Conservation (phyloP, 2,888 invertebrate species). For the Epistrophe eligans region DNA sequence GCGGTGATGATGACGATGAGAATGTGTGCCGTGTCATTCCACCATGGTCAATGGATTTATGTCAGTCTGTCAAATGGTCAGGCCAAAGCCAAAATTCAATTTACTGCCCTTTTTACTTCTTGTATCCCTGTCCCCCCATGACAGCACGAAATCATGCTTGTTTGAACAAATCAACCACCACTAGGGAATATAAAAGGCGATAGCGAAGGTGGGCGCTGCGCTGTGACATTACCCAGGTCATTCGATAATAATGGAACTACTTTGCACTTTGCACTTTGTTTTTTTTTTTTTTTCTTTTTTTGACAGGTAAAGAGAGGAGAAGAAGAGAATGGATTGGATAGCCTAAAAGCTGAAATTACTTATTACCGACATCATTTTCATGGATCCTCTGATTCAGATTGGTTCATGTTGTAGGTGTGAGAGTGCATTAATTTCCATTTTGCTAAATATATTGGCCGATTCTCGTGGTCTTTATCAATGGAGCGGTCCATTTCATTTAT, state of each 20-base stretch:
- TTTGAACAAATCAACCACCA: constrained; percentile 22
- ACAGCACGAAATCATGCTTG: constrained; percentile 6
- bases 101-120: constrained; percentile 29
- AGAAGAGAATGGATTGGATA: neutral
- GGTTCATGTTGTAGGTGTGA: constrained; percentile 28
- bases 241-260: constrained; percentile 6
- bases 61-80: constrained; percentile 53
- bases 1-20: neutral
- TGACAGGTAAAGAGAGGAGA: constrained; percentile 3
- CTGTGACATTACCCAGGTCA: neutral
- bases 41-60: constrained; percentile 48
- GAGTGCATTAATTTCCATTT: constrained; percentile 61
- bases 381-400: constrained; percentile 16
- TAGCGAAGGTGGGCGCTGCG: neutral
- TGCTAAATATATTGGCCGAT: constrained; percentile 42
- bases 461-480: constrained; percentile 17
- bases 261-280: neutral
- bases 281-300: neutral
- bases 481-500: neutral
- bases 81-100: constrained; percentile 32
- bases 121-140: constrained; percentile 7
- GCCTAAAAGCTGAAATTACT: neutral
- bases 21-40: constrained; percentile 2
- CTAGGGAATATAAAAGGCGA: neutral
- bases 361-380: constrained; percentile 39